Percentiles rank a stretch among this genome's conserved stretches.
These are phyloP conservation scores for Otolemur crassicaudatus DNA, from an alignment of 2,797 vertebrate species.

Conservation along the genomic window DNA sequence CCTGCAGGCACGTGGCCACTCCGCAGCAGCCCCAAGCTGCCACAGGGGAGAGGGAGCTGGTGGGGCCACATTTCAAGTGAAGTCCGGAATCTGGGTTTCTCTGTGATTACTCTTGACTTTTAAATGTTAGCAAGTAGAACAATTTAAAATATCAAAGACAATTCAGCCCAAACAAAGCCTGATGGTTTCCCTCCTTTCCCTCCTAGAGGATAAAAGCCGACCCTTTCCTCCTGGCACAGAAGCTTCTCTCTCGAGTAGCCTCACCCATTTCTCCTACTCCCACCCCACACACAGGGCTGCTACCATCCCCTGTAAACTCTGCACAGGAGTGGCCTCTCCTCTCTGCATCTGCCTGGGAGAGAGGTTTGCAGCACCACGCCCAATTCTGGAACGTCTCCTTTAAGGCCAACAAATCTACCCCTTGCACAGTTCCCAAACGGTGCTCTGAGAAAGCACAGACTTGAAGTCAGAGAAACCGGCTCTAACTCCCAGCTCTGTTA, in stretches of 20 bases:
- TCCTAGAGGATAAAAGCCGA: fast-evolving
- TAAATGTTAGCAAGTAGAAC: not conserved
- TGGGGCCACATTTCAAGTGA: not conserved
- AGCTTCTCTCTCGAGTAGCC: fast-evolving
- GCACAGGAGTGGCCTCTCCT: not conserved
- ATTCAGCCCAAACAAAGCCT: not conserved
- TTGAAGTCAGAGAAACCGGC: not conserved
- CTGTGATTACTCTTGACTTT: not conserved
- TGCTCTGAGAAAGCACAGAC: not conserved
- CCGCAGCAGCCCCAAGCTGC: fast-evolving
- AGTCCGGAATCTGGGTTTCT: not conserved
- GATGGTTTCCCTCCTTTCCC: fast-evolving
- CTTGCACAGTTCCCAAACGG: not conserved
- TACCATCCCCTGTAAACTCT: not conserved
- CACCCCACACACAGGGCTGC: too few species aligned
- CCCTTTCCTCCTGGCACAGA: fast-evolving
- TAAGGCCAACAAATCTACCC: not conserved
- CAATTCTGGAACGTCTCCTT: not conserved
- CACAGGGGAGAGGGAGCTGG: fast-evolving
- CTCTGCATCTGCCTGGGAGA: not conserved
- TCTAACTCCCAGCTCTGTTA: not conserved
- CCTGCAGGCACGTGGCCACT: fast-evolving
- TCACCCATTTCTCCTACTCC: not conserved
- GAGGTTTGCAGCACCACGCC: fast-evolving
- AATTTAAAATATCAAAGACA: not conserved